Percentiles rank a stretch among this genome's conserved stretches.
Evolutionary conservation across 2,888 invertebrate genomes (phyloP).

Genomic region (Sarcophaga carnaria): DNA sequence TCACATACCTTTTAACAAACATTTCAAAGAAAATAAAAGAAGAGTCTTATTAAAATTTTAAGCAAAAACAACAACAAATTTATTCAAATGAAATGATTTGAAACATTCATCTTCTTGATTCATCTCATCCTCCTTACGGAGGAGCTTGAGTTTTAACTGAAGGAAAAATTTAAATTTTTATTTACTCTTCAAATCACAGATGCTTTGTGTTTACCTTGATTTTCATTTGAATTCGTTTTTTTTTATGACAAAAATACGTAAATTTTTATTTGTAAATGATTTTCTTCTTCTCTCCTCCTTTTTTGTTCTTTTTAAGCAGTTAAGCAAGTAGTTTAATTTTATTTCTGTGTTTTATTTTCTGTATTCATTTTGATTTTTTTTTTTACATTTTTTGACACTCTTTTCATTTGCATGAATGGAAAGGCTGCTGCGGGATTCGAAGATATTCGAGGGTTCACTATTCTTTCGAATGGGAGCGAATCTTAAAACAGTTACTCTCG

Average conservation of each 20-base stretch:
- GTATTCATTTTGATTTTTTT: not conserved
- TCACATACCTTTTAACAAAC: too few species aligned
- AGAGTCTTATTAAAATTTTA: slow-evolving; percentile 21
- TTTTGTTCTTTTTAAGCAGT: slow-evolving; percentile 24
- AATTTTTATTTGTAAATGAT: slow-evolving; percentile 25
- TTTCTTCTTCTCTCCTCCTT: too few species aligned
- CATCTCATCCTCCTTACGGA: not conserved
- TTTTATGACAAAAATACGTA: slow-evolving; percentile 38
- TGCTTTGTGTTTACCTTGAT: slow-evolving; percentile 39
- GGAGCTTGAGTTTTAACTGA: not conserved
- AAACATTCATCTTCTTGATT: not conserved
- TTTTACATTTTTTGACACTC: not conserved
- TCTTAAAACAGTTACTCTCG: too few species aligned
- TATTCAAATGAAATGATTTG: slow-evolving; percentile 17
- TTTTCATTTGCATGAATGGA: too few species aligned
- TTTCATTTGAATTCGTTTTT: not conserved
- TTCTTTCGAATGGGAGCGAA: too few species aligned
- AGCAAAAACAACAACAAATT: slow-evolving; percentile 3
- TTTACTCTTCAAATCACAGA: slow-evolving; percentile 58
- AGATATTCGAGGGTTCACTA: too few species aligned
- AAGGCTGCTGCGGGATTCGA: too few species aligned
- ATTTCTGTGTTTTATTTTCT: slow-evolving; percentile 46
- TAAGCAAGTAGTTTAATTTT: slow-evolving; percentile 44
- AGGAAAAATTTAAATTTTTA: slow-evolving; percentile 52
- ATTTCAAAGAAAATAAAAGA: slow-evolving; percentile 8